Percentiles rank a stretch among this genome's conserved stretches.
phyloP scores from a whole-genome alignment of 30 jellyfish, hydroid and myxozoan genomes.

The Cassiopea andromeda region DNA sequence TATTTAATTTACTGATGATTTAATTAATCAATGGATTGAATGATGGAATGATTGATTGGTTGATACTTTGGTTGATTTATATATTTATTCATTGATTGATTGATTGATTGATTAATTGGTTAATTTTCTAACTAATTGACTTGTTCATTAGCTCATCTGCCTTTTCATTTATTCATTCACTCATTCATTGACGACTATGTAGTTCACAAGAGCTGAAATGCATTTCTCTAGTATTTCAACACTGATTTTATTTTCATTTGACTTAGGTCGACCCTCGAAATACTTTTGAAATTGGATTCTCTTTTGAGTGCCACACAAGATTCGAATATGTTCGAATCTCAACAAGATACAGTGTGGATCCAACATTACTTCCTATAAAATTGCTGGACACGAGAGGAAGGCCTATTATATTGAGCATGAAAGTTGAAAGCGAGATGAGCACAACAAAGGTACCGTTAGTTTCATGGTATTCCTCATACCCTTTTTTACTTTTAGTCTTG shows the following conservation, averaged over 20 bases:
- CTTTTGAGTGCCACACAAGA: conserved; percentile 91
- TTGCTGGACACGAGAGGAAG: conserved; percentile 82
- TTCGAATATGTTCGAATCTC: conserved; percentile 77
- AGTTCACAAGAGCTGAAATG: no score
- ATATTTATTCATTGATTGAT: neutral
- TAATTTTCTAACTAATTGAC: neutral
- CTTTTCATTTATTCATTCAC: neutral
- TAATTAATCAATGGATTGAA: no score
- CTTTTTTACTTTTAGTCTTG: no score
- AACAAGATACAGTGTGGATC: conserved; percentile 69
- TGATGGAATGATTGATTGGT: no score
- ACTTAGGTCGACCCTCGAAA: conserved; percentile 66
- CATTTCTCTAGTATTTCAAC: no score
- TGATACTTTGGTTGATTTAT: neutral
- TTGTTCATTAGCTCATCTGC: neutral
- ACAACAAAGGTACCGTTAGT: conserved; percentile 91
- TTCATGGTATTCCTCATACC: no score
- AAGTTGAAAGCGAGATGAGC: conserved; percentile 74
- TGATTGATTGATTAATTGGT: neutral
- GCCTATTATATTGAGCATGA: conserved; percentile 76
- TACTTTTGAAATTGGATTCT: conserved; percentile 83
- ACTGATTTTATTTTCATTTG: no score
- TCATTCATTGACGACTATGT: no score
- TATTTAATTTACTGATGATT: no score
- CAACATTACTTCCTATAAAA: conserved; percentile 76